phyloP scores from a whole-genome alignment of 1,140 invertebrate genomes.

The Protaetia brevitarsis region DNA sequence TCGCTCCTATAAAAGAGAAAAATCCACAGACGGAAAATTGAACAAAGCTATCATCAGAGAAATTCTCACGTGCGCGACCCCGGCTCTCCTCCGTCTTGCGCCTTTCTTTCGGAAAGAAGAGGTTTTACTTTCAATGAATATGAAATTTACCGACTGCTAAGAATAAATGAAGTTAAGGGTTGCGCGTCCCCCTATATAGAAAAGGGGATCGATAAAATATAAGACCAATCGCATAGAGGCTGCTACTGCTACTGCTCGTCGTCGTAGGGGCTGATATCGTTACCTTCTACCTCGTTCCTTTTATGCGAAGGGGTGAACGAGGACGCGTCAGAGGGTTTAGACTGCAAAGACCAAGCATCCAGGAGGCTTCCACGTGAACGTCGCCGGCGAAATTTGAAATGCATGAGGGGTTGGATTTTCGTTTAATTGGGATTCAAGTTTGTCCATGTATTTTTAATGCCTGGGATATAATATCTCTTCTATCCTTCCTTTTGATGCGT shows the following conservation, averaged over 20 bases:
- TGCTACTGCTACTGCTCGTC: too few relatives aligned
- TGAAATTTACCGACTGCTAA: conserved; percentile 21
- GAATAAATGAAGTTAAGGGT: conserved; percentile 20
- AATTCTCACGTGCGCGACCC: conserved; percentile 8
- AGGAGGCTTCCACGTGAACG: background rate
- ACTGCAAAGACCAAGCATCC: background rate
- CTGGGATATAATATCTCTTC: background rate
- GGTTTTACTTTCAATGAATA: conserved; percentile 21
- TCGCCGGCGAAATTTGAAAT: background rate
- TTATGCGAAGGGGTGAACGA: background rate
- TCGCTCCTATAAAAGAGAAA: background rate
- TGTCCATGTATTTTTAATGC: background rate
- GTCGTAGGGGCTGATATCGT: background rate
- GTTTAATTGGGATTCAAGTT: background rate
- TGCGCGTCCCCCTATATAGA: background rate
- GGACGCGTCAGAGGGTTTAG: background rate
- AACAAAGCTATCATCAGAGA: conserved; percentile 15
- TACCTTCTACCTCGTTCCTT: background rate
- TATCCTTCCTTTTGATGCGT: background rate
- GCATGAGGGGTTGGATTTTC: background rate
- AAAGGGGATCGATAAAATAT: conserved; percentile 6
- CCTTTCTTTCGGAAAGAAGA: background rate
- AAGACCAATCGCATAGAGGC: background rate
- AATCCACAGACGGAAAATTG: conserved; percentile 1
- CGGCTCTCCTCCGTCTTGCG: background rate